Evolutionary conservation across 2,797 vertebrate genomes (phyloP), one percentile per base, ranked within the genome.

Genomic region (Acanthornis magna): DNA sequence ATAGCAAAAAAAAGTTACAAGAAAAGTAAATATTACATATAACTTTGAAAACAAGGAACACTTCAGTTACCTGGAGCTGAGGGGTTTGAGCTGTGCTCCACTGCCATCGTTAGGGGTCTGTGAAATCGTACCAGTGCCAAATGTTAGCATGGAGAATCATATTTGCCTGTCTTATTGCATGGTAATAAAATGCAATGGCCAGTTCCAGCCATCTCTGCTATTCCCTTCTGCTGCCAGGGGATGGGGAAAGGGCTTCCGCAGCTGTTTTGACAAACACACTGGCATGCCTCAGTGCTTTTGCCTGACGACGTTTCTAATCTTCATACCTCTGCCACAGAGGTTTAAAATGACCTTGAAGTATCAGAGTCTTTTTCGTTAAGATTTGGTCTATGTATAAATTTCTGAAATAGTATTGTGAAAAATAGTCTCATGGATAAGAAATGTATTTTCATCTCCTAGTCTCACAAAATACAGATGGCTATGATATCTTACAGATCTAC

Each of bases 181-280:
- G 20, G 55, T 55, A 73, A 92, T 93, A 87, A 96, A 94, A 74
- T 27, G 57, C 84, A 87, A 45, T 23, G 85, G 60, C 38, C 84
- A 60, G 42, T 22, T 94, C 60, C 71, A 85, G 8, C 71, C 80
- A 14, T 20, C 62, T 76, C 94, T 30, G 48, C 19, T 65, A 50
- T 5, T 89, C 68, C 30, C 30, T 60, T 79, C 71, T 73, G 63
- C 77, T 91, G 85, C 77, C 74, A 79, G 19, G 32, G 55, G 34
- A 47, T 45, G 66, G 67, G 62, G 45, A 75, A 76, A 78, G 70
- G 71, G 48, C 27, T 82, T 58, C 81, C 84, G 32, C 38, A 51
- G 63, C 53, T 67, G 1, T 63, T 81, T 20, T 40, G 55, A 65
- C 48, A 67, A 43, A 58, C n/a, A 32, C 0, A 0, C 21, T 14